Conservation (phyloP, 2,797 vertebrate genomes). For the Hozukius guyotensis region DNA sequence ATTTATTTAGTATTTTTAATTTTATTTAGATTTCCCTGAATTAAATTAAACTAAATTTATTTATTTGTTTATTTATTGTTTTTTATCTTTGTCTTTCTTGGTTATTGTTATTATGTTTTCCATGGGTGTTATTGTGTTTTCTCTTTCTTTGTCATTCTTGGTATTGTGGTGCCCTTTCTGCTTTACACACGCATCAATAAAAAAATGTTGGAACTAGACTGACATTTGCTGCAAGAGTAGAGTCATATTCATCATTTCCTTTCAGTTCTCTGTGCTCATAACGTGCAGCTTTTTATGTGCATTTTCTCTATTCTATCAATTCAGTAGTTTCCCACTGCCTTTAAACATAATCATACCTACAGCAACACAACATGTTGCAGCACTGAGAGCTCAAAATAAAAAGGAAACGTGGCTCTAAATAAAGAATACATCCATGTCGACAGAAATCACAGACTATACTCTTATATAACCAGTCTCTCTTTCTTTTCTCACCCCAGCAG, state of each 20-base stretch:
- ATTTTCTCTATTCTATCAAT: background rate
- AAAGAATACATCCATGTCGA: background rate
- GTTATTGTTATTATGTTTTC: too few relatives aligned
- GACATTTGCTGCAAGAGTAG: background rate
- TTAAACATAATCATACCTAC: background rate
- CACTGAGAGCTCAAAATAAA: background rate
- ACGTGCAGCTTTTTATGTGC: background rate
- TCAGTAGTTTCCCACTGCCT: background rate
- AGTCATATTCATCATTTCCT: background rate
- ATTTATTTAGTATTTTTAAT: too few relatives aligned
- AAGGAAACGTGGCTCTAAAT: background rate
- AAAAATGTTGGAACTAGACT: too few relatives aligned
- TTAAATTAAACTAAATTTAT: too few relatives aligned
- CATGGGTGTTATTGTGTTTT: too few relatives aligned
- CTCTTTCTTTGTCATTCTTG: too few relatives aligned
- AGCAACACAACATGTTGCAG: background rate
- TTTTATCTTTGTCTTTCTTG: too few relatives aligned
- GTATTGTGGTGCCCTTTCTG: too few relatives aligned
- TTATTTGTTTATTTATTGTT: too few relatives aligned
- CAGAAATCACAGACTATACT: slow-evolving; percentile 8
- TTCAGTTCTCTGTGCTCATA: background rate
- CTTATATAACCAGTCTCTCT: background rate
- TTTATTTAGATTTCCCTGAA: too few relatives aligned
- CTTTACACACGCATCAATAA: too few relatives aligned
- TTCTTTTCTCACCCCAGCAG: background rate